Evolutionary conservation across 1,140 invertebrate species (phyloP), one percentile per base, ranked within the genome.

Genomic region (Harpegnathos saltator): DNA sequence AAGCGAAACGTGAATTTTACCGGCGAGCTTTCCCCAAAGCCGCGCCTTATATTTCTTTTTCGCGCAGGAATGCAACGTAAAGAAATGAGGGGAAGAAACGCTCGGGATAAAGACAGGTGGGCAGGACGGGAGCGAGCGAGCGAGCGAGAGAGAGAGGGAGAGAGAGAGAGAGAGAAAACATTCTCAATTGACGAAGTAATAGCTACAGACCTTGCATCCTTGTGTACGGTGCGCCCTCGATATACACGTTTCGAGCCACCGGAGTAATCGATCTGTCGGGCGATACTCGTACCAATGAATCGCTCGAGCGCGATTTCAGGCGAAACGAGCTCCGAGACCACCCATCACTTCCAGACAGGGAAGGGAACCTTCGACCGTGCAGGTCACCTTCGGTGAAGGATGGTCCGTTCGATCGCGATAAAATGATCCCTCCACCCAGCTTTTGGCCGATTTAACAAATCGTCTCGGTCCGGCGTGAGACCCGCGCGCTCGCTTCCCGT

Each of bases 231-330:
- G 19, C 56, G 14, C 73, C 59, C 50, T 44, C 82, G 73, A 83
- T 83, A 83, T 78, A 83, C 74, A 26, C 58, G 68, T 83, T 83
- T 75, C 56, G 63, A 74, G 17, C 63, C 62, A 85, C 63, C 54
- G 75, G 83, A 89, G 91, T 90, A 87, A 93, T 92, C 92, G 91
- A 92, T 92, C 90, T 89, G 87, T 90, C 89, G 85, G 80, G 73
- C 78, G 85, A 85, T 85, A 82, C 78, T 83, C 65, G 88, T 84
- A 89, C 91, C 90, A 92, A 92, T 92, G 92, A 92, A 92, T 92
- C 86, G 89, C 84, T 82, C 85, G 63, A 82, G 85, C 87, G 86
- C 91, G 91, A 90, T 88, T 88, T 84, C 87, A 90, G 86, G 78
- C 84, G 84, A 77, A 69, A 84, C 81, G 73, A 72, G 85, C 74